Evolutionary conservation across 2,113 vertebrate species (phyloP).

Genomic region (Leucopternis melanops): DNA sequence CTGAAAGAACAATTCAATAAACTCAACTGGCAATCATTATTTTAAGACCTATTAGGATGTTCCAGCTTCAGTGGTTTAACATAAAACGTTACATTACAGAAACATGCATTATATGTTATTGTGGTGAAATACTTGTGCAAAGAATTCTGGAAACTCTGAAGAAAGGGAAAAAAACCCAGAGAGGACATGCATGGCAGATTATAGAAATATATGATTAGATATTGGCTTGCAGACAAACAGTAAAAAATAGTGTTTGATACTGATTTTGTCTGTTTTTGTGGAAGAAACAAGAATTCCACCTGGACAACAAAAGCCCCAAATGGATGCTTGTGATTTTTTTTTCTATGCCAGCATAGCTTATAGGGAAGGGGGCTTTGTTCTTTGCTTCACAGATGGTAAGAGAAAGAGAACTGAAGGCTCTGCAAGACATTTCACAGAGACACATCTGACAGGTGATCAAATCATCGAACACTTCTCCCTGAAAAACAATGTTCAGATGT

Average conservation of each 20-base stretch:
- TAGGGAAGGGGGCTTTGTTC: constrained; percentile 64
- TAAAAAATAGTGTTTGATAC: neutral
- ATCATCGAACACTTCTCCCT: constrained; percentile 70
- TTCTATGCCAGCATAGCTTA: neutral
- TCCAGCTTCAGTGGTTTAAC: neutral
- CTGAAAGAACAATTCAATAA: neutral
- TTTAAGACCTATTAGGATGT: neutral
- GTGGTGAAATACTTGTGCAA: neutral
- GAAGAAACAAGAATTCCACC: constrained; percentile 6
- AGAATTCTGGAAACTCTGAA: neutral
- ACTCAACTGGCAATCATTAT: neutral
- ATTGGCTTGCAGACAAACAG: neutral
- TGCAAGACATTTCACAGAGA: constrained; percentile 72
- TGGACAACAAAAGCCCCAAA: constrained; percentile 21
- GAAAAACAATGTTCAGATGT: constrained; percentile 76
- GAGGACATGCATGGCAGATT: neutral
- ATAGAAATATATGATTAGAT: neutral
- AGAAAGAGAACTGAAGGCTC: constrained; percentile 67
- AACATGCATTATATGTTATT: neutral
- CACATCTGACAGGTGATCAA: constrained; percentile 78
- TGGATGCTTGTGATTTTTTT: constrained; percentile 34
- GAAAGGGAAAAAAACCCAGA: neutral
- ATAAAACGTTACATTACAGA: neutral
- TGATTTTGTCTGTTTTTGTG: neutral
- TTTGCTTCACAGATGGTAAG: constrained; percentile 64